Evolutionary conservation across 2,113 vertebrate genomes (phyloP).

Genomic region (Tamias sibiricus): DNA sequence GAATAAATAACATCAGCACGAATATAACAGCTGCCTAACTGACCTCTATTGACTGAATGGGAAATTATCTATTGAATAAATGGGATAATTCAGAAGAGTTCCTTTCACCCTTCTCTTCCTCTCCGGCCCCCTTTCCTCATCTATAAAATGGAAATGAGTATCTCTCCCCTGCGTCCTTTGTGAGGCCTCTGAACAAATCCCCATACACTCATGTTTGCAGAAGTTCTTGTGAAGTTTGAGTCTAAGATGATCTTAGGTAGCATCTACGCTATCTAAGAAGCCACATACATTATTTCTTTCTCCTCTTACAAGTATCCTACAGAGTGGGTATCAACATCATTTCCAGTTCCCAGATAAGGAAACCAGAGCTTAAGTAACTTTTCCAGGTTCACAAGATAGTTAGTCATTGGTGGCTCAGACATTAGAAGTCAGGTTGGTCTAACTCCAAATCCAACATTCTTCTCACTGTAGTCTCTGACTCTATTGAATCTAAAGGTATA

Average conservation of each 20-base stretch:
- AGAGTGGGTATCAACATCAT: not conserved
- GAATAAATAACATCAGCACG: not conserved
- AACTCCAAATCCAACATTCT: constrained; percentile 1
- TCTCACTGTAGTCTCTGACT: not conserved
- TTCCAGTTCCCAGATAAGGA: constrained; percentile 48
- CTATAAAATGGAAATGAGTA: not conserved
- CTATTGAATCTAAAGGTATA: not conserved
- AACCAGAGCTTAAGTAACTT: not conserved
- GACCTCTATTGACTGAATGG: not conserved
- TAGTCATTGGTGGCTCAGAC: not conserved
- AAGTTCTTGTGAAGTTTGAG: constrained; percentile 8
- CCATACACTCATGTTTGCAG: not conserved
- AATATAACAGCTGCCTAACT: not conserved
- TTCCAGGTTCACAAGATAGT: not conserved
- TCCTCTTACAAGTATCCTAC: not conserved
- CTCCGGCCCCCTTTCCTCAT: not conserved
- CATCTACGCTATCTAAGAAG: not conserved
- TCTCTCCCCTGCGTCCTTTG: not conserved
- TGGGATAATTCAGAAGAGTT: not conserved
- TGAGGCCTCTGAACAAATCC: not conserved
- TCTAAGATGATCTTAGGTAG: not conserved
- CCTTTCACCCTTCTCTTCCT: not conserved
- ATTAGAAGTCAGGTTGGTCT: constrained; percentile 10
- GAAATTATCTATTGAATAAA: not conserved
- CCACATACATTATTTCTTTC: constrained; percentile 6